Base-by-base conservation (phyloP, 2,888 invertebrate genomes). In the Ophion obscuratus region DNA sequence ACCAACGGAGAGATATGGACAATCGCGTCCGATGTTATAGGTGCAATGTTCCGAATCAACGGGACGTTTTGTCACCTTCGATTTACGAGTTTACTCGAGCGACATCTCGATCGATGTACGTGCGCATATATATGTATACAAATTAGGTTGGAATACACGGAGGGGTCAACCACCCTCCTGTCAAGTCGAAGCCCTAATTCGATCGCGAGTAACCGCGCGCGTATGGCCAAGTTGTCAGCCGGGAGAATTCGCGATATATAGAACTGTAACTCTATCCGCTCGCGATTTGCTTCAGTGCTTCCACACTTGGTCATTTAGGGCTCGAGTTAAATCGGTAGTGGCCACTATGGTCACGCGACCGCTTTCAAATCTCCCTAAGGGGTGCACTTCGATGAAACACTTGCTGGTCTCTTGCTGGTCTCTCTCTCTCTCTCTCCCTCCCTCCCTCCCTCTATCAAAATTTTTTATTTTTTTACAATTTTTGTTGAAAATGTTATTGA, bases 301-400 rank as follows among this genome's bases (percentile, higher is more conserved):
- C 64, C 62, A 53, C 73, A 71, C 74, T 57, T 71, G 66, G 85
- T 83, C 85, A 85, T 85, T 85, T 79, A 77, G 76, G 85, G 83
- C 85, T 83, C 83, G 80, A 76, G 85, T 85, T 85, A 79, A 85
- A 85, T 85, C 83, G 82, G 36, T 75, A 70, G 78, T 85, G 74
- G 78, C 68, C 67, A 66, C 47, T 68, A 53, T 53, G 75, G 85
- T 76, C 85, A 85, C 83, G 82, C 85, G 76, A 85, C 61, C 79
- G 47, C 66, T 73, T 83, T 71, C 74, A 61, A 79, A 83, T 47
- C 70, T 40, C 71, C 76, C 59, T 20, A 4, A 47, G 75, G 85
- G 64, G 24, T 40, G 75, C 66, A n/a, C 79, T 75, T 31, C 53
- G 31, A 70, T 47, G 75, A 71, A 82, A 82, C 82, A 82, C 83